phyloP scores from a whole-genome alignment of 1,140 invertebrate genomes.

The Psix sp. region DNA sequence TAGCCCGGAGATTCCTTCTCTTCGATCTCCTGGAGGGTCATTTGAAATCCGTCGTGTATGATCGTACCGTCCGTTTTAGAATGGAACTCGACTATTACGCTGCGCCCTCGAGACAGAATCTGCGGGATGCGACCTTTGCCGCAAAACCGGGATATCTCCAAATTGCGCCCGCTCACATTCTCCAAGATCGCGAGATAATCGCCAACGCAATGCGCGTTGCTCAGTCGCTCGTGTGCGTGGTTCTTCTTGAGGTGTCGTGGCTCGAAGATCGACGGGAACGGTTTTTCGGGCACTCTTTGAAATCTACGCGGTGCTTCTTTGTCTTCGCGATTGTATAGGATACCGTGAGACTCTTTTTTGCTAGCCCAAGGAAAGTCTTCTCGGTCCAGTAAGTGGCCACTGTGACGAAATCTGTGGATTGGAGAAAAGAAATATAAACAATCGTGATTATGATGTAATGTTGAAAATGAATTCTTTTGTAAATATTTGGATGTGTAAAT shows the following conservation, averaged over 20 bases:
- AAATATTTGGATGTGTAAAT: too few relatives aligned
- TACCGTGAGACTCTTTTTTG: constrained; percentile 7
- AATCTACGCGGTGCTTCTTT: constrained; percentile 27
- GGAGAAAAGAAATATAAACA: too few relatives aligned
- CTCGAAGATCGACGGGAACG: constrained; percentile 40
- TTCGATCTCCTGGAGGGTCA: constrained; percentile 67
- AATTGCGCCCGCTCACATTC: constrained; percentile 62
- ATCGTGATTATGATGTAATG: too few relatives aligned
- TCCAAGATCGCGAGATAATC: constrained; percentile 68
- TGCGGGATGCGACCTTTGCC: constrained; percentile 66
- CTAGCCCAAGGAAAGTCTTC: constrained; percentile 19
- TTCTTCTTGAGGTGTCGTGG: constrained; percentile 42
- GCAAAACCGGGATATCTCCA: constrained; percentile 68
- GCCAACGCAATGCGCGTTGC: constrained; percentile 58
- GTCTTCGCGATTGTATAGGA: constrained; percentile 12
- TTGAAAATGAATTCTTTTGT: too few relatives aligned
- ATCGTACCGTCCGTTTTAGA: constrained; percentile 67
- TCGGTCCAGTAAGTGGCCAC: constrained; percentile 25
- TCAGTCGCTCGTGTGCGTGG: constrained; percentile 46
- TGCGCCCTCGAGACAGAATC: constrained; percentile 66
- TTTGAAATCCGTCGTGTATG: constrained; percentile 68
- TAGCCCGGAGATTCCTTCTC: constrained; percentile 16
- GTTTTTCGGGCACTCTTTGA: constrained; percentile 19
- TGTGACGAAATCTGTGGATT: constrained; percentile 40
- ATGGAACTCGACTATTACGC: constrained; percentile 67